phyloP scores from a whole-genome alignment of 2,113 vertebrate genomes.

The Ochotona curzoniae region DNA sequence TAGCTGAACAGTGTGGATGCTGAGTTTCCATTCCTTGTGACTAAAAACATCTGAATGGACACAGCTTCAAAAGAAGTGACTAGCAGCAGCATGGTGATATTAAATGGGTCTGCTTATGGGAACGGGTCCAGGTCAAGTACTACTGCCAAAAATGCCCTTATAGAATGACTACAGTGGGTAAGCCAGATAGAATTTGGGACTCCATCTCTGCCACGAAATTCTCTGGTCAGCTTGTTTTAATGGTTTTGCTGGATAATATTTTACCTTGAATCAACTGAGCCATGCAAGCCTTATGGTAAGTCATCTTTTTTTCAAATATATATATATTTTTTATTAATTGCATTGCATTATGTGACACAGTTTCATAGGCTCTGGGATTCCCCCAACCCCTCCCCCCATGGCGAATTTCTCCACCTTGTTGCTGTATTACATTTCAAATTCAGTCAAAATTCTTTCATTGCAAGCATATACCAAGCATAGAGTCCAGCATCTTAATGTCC shows the following conservation, averaged over 20 bases:
- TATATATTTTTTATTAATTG: too few relatives aligned
- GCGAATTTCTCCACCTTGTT: too few relatives aligned
- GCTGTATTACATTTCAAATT: too few relatives aligned
- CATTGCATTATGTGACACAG: too few relatives aligned
- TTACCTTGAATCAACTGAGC: background rate
- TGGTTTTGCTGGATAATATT: conserved; percentile 12
- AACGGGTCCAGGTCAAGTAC: conserved; percentile 5
- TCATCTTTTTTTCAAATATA: too few relatives aligned
- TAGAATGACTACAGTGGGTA: background rate
- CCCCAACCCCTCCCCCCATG: too few relatives aligned
- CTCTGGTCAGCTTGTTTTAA: background rate
- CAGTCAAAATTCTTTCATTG: too few relatives aligned
- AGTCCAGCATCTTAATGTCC: too few relatives aligned
- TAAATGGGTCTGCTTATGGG: background rate
- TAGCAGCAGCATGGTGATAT: background rate
- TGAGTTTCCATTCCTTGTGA: background rate
- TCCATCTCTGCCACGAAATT: background rate
- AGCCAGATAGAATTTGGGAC: background rate
- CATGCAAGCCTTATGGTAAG: background rate
- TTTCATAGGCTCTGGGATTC: too few relatives aligned
- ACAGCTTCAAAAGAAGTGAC: background rate
- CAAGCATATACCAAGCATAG: too few relatives aligned
- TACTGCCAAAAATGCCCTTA: background rate
- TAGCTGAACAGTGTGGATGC: background rate
- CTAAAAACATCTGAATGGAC: background rate